These are phyloP conservation scores for Litoditis marina DNA, from an alignment of 2,888 invertebrate species.

Conservation along the genomic window DNA sequence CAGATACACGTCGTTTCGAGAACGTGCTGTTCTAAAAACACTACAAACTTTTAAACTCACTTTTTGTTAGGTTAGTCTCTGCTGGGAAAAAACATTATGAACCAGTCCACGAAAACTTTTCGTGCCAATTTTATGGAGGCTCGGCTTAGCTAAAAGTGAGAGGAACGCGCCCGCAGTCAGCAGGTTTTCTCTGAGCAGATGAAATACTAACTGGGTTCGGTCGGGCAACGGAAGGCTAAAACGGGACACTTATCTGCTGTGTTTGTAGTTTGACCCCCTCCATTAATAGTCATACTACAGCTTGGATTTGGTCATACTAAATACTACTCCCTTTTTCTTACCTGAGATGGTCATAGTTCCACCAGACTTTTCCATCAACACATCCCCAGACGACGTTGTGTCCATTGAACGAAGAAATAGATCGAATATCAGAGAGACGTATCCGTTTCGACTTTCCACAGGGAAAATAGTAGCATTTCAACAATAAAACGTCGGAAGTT, in stretches of 20 bases:
- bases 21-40: conserved; percentile 10
- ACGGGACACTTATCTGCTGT: too few relatives aligned
- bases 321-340: background rate
- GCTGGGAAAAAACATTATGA: too few relatives aligned
- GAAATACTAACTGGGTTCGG: too few relatives aligned
- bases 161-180: background rate
- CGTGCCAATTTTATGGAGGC: too few relatives aligned
- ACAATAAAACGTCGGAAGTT: background rate
- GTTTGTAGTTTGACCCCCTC: too few relatives aligned
- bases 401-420: background rate
- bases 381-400: conserved; percentile 8
- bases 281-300: too few relatives aligned
- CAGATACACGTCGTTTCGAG: conserved; percentile 1
- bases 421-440: background rate
- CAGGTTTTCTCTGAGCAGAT: too few relatives aligned
- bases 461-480: conserved; percentile 17
- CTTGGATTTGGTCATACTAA: too few relatives aligned
- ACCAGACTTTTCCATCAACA: conserved; percentile 6
- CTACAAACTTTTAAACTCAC: too few relatives aligned
- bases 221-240: too few relatives aligned
- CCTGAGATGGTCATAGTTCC: conserved; percentile 13
- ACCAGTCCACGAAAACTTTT: background rate
- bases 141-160: background rate
- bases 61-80: too few relatives aligned
- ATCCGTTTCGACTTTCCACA: conserved; percentile 11